Conservation (phyloP, 1,140 invertebrate genomes). For the Drosophila rhopaloa region DNA sequence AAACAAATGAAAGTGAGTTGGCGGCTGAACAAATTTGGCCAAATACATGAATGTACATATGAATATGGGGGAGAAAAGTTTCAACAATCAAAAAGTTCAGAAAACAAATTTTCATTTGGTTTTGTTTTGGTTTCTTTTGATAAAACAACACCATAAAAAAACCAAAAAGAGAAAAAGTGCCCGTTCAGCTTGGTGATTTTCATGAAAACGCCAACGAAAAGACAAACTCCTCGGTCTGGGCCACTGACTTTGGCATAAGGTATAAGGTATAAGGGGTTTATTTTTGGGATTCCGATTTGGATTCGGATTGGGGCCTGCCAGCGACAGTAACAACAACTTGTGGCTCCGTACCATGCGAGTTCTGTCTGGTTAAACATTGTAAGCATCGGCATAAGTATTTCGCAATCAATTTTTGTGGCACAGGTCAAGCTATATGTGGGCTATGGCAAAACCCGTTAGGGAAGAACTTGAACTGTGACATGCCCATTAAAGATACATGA, state of each 20-base stretch:
- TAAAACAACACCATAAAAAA: conserved; percentile 32
- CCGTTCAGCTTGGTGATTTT: conserved; percentile 78
- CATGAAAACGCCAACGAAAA: conserved; percentile 68
- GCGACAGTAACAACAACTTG: conserved; percentile 26
- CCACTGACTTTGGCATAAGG: conserved; percentile 58
- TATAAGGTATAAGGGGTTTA: conserved; percentile 7
- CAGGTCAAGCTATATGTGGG: conserved; percentile 56
- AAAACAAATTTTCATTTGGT: conserved; percentile 75
- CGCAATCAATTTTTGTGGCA: conserved; percentile 71
- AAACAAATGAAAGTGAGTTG: conserved; percentile 69
- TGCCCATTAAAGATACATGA: conserved; percentile 49
- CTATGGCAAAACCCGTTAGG: conserved; percentile 37
- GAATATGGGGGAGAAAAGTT: conserved; percentile 52
- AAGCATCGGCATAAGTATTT: conserved; percentile 59
- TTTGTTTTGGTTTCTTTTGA: conserved; percentile 71
- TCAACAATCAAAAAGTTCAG: conserved; percentile 61
- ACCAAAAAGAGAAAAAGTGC: conserved; percentile 36
- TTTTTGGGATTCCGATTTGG: conserved; percentile 23
- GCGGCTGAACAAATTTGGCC: conserved; percentile 58
- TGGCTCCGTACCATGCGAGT: conserved; percentile 27
- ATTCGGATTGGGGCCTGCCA: too few relatives aligned
- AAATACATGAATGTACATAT: conserved; percentile 22
- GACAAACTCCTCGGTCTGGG: conserved; percentile 65
- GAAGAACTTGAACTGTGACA: conserved; percentile 65
- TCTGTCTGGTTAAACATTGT: conserved; percentile 71